Percentiles rank a stretch among this genome's conserved stretches.
These are phyloP conservation scores for Chloropsis cyanopogon DNA, from an alignment of 2,113 vertebrate species.

Conservation along the genomic window DNA sequence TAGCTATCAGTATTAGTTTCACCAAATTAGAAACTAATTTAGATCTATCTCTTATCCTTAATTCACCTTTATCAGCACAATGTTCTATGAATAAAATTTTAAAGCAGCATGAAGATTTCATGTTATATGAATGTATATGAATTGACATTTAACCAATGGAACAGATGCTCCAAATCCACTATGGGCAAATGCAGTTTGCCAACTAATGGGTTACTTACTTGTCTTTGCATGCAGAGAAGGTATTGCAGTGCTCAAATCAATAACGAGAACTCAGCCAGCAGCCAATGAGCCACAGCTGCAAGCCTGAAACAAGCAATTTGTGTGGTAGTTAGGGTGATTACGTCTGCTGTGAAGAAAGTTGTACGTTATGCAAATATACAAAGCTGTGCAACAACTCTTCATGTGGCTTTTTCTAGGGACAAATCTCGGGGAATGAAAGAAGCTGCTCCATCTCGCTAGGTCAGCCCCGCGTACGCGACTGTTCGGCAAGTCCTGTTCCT, in stretches of 20 bases:
- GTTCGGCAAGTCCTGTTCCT: background rate
- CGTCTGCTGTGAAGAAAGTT: background rate
- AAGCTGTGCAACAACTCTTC: background rate
- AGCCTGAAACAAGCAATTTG: slow-evolving; percentile 15
- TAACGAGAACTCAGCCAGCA: background rate
- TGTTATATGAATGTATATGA: background rate
- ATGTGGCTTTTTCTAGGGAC: background rate
- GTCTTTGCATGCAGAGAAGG: background rate
- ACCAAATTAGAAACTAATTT: background rate
- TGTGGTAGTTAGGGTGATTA: background rate
- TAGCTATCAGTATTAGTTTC: background rate
- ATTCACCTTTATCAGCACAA: background rate
- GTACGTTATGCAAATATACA: background rate
- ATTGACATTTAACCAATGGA: background rate
- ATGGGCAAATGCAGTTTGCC: background rate
- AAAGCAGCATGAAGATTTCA: background rate
- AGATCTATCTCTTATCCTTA: background rate
- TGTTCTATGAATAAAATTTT: background rate
- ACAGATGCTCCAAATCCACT: background rate
- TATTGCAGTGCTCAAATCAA: background rate
- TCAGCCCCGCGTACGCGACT: fast-evolving
- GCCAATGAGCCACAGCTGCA: slow-evolving; percentile 23
- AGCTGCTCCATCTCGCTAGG: background rate
- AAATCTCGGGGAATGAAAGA: background rate
- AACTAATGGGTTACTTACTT: background rate